These are phyloP conservation scores for Ctenodactylus gundi DNA, from an alignment of 2,113 vertebrate genomes.

Conservation along the genomic window DNA sequence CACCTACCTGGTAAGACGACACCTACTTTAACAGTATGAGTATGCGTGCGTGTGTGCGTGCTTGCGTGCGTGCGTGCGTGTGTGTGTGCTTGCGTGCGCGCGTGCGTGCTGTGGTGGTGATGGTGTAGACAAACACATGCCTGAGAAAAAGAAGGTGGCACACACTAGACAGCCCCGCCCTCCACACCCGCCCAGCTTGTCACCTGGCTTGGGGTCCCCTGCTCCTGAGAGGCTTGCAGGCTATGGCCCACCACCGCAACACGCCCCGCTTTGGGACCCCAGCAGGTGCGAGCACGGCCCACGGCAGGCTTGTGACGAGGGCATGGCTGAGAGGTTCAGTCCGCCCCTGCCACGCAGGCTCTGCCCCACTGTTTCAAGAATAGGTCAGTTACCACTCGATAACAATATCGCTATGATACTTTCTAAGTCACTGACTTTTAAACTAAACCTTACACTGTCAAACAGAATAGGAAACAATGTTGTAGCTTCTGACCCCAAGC, in stretches of 20 bases:
- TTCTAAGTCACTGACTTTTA: not conserved
- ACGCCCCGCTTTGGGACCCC: too few species aligned
- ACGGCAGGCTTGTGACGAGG: not conserved
- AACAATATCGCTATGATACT: not conserved
- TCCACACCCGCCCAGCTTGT: not conserved
- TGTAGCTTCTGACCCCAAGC: not conserved
- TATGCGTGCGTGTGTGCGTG: not conserved
- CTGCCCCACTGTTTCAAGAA: not conserved
- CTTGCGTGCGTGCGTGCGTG: not conserved
- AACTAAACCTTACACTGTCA: not conserved
- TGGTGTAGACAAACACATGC: not conserved
- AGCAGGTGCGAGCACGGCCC: not conserved
- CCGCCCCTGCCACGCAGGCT: not conserved
- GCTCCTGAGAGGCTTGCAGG: not conserved
- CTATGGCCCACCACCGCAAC: too few species aligned
- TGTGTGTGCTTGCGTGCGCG: too few species aligned
- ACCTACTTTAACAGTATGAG: not conserved
- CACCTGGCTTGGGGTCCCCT: not conserved
- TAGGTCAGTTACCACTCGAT: not conserved
- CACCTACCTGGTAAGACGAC: not conserved
- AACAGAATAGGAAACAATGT: slow-evolving; percentile 26
- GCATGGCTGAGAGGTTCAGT: slow-evolving; percentile 16
- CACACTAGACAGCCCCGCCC: too few species aligned
- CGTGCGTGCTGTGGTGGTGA: not conserved
- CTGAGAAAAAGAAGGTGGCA: not conserved